Evolutionary conservation across 2,797 vertebrate species (phyloP).

Genomic region (Myotis pilosus): DNA sequence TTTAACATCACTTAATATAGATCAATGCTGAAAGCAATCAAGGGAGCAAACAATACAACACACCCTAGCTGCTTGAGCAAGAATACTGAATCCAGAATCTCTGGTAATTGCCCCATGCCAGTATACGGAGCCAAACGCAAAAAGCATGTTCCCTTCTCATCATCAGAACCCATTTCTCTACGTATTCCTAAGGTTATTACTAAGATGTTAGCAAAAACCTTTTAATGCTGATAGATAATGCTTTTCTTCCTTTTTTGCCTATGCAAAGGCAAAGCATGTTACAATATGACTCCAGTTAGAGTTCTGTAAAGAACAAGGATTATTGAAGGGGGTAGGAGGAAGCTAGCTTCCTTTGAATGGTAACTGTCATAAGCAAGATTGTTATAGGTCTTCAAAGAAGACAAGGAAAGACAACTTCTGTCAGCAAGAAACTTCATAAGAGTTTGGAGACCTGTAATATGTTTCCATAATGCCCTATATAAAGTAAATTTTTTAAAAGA

Average conservation of each 20-base stretch:
- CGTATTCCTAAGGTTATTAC: neutral
- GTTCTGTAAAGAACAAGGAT: neutral
- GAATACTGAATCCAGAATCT: neutral
- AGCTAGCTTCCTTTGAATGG: neutral
- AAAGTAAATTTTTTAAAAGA: slow-evolving; percentile 17
- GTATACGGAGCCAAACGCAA: neutral
- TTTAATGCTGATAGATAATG: neutral
- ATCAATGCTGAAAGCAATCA: neutral
- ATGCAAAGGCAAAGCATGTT: neutral
- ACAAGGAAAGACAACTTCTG: neutral
- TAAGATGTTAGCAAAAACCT: neutral
- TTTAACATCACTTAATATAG: neutral
- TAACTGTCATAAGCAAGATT: neutral
- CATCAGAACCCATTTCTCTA: neutral
- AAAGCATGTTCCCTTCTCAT: neutral
- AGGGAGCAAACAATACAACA: neutral
- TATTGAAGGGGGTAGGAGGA: neutral
- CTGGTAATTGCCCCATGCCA: neutral
- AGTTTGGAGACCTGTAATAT: neutral
- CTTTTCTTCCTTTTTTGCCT: slow-evolving; percentile 33
- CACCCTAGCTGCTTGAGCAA: neutral
- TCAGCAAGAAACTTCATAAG: neutral
- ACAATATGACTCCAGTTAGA: neutral
- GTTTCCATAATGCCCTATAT: neutral
- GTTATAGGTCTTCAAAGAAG: neutral